phyloP scores from a whole-genome alignment of 2,888 invertebrate genomes.

The Troides oblongomaculatus region DNA sequence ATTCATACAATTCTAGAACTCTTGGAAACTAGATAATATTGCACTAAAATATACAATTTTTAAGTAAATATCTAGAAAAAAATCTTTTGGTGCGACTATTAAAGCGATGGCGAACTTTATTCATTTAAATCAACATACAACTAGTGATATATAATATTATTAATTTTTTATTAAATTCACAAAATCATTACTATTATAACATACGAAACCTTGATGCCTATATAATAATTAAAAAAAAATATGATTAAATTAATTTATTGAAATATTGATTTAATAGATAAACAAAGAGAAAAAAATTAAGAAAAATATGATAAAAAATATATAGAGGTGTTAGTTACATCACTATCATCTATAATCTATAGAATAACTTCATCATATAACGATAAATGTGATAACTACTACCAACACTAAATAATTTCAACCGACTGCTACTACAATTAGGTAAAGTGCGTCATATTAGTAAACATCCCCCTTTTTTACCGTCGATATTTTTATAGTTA shows the following conservation, averaged over 20 bases:
- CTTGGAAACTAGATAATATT: constrained; percentile 39
- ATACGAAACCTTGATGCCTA: too few species aligned
- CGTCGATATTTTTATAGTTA: too few species aligned
- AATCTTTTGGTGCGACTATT: constrained; percentile 28
- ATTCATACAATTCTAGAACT: constrained; percentile 29
- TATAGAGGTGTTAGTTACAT: constrained; percentile 6
- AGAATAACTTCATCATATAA: constrained; percentile 16
- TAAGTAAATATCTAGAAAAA: constrained; percentile 14
- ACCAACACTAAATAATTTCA: constrained; percentile 15
- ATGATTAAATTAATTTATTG: too few species aligned
- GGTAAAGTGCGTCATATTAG: too few species aligned
- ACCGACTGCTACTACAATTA: neutral
- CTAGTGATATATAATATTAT: too few species aligned
- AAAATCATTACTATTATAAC: too few species aligned
- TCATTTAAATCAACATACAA: neutral
- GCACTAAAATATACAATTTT: constrained; percentile 33
- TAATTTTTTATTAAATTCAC: too few species aligned
- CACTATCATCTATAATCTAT: constrained; percentile 19
- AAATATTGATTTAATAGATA: too few species aligned
- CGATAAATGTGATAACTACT: constrained; percentile 4
- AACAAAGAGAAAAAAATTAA: too few species aligned
- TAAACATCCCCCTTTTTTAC: too few species aligned
- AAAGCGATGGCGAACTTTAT: constrained; percentile 21
- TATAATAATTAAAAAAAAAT: too few species aligned
- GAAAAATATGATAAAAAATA: too few species aligned